Percentiles rank a stretch among this genome's conserved stretches.
These are phyloP conservation scores for Chloroceryle aenea DNA, from an alignment of 2,113 vertebrate genomes.

Conservation along the genomic window DNA sequence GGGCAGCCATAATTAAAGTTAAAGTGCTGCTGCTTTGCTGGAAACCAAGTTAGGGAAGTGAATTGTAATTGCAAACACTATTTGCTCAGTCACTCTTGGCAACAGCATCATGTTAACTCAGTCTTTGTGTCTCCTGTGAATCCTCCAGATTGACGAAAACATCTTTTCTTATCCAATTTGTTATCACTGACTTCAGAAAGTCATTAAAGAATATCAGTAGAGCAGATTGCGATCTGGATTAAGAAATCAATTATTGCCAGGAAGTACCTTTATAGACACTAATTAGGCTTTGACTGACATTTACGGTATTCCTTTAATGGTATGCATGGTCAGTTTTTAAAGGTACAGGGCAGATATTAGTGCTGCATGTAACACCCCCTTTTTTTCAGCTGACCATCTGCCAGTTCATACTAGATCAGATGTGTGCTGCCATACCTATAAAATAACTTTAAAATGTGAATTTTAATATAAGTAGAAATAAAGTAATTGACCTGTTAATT, in stretches of 20 bases:
- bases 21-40: constrained; percentile 39
- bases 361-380: background rate
- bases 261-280: constrained; percentile 31
- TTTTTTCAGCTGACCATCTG: background rate
- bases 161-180: constrained; percentile 54
- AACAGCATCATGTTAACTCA: constrained; percentile 30
- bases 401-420: background rate
- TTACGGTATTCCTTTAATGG: constrained; percentile 20
- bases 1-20: constrained; percentile 53
- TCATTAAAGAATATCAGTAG: constrained; percentile 52
- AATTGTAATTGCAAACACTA: constrained; percentile 54
- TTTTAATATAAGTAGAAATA: background rate
- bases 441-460: background rate
- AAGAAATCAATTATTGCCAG: constrained; percentile 61
- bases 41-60: constrained; percentile 40
- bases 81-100: constrained; percentile 48
- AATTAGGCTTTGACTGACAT: constrained; percentile 33
- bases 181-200: constrained; percentile 61
- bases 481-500: background rate
- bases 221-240: constrained; percentile 39
- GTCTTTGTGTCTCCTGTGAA: constrained; percentile 32
- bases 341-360: background rate
- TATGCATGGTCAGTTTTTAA: constrained; percentile 28
- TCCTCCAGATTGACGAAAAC: constrained; percentile 24
- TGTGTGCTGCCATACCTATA: background rate